These are phyloP conservation scores for Astur gentilis DNA, from an alignment of 2,113 vertebrate genomes.

Conservation along the genomic window DNA sequence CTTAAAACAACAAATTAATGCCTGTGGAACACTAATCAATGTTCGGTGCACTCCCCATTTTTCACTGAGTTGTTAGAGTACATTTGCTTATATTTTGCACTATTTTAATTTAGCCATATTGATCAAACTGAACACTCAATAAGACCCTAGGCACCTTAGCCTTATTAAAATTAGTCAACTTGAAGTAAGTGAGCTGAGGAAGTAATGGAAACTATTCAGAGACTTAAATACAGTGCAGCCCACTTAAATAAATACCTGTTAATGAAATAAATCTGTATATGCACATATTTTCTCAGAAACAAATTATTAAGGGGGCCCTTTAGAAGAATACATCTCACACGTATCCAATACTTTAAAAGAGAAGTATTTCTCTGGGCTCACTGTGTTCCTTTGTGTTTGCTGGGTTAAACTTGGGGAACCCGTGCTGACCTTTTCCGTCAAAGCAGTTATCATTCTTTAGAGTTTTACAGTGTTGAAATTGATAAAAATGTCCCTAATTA, in stretches of 20 bases:
- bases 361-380: background rate
- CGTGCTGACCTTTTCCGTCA: background rate
- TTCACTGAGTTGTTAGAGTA: constrained; percentile 80
- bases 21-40: constrained; percentile 70
- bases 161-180: constrained; percentile 86
- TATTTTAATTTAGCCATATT: constrained; percentile 83
- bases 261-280: constrained; percentile 79
- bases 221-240: constrained; percentile 75
- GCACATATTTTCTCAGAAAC: constrained; percentile 69
- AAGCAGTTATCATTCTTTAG: background rate
- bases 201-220: constrained; percentile 77
- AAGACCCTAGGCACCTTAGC: constrained; percentile 79
- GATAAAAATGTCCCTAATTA: constrained; percentile 23
- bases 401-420: constrained; percentile 26
- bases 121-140: constrained; percentile 81
- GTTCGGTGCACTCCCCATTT: constrained; percentile 67
- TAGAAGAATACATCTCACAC: constrained; percentile 38
- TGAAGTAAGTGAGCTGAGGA: constrained; percentile 75
- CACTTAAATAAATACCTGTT: constrained; percentile 81
- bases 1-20: constrained; percentile 39
- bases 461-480: background rate
- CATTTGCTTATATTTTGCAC: constrained; percentile 83
- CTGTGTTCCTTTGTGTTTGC: background rate
- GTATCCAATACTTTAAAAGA: constrained; percentile 29
- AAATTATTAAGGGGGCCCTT: constrained; percentile 63